Percentiles rank a stretch among this genome's conserved stretches.
Conservation (phyloP, 2,888 invertebrate species). For the Masnerella sp. region DNA sequence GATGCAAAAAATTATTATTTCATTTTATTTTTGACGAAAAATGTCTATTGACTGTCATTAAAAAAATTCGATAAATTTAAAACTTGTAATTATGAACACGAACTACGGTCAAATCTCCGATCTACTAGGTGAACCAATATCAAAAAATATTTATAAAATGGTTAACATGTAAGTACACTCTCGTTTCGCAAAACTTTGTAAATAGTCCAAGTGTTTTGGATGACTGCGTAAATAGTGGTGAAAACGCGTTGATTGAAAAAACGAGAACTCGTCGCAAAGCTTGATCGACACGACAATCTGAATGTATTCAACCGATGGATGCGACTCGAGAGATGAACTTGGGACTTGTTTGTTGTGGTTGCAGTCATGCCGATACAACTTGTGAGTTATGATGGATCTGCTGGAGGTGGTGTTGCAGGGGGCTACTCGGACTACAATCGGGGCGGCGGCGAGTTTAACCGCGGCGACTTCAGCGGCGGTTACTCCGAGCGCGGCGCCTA, state of each 20-base stretch:
- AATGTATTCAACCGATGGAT: slow-evolving; percentile 45
- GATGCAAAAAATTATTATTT: too few relatives aligned
- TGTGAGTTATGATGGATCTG: slow-evolving; percentile 72
- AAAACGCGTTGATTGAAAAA: neutral
- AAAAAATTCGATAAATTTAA: too few relatives aligned
- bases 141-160: too few relatives aligned
- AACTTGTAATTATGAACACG: too few relatives aligned
- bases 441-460: slow-evolving; percentile 74
- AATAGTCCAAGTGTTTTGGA: too few relatives aligned
- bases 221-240: too few relatives aligned
- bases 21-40: too few relatives aligned
- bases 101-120: too few relatives aligned
- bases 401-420: slow-evolving; percentile 72
- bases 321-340: slow-evolving; percentile 53
- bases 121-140: too few relatives aligned
- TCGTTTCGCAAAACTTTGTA: too few relatives aligned
- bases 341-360: slow-evolving; percentile 67
- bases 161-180: too few relatives aligned
- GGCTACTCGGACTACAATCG: slow-evolving; percentile 76
- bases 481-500: slow-evolving; percentile 74
- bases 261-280: slow-evolving; percentile 48
- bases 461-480: slow-evolving; percentile 74
- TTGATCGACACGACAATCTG: slow-evolving; percentile 55
- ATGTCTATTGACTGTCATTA: too few relatives aligned
- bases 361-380: slow-evolving; percentile 72